Evolutionary conservation across 2,797 vertebrate species (phyloP), one percentile per base, ranked within the genome.

Genomic region (Eidolon dupreanum): DNA sequence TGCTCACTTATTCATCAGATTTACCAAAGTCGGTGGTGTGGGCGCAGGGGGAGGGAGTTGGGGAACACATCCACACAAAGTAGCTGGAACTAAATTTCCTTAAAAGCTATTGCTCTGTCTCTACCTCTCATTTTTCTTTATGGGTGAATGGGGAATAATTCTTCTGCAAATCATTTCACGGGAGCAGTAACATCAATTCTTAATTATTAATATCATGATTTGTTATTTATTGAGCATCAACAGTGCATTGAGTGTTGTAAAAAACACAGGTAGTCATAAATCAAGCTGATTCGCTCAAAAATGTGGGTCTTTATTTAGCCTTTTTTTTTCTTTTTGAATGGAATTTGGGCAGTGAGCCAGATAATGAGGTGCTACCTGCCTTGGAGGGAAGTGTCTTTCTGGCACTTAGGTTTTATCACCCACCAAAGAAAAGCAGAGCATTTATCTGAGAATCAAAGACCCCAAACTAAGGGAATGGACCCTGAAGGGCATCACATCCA

Each of bases 131-230:
- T 91, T 97, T 97, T 93, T 95, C 94, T 95, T 95, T 90, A 90
- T 97, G 94, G 92, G 57, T 79, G 82, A 97, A 79, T 66, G 55
- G 84, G 92, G 26, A 92, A 81, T 96, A 95, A 97, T 92, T 96
- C 92, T 97, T 93, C 74, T 51, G 73, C 81, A 97, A 95, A 97
- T 82, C 95, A 96, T 93, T 97, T 95, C 63, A 83, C 43, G 79
- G 70, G 93, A 97, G 57, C 63, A 95, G 88, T 36, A 93, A 92
- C 95, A 93, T 96, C 88, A 96, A 84, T 97, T 97, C 88, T 97
- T 97, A 97, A 97, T 96, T 97, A 97, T 96, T 97, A 98, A 96
- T 94, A 94, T 73, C 95, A 93, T 1, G 4, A 83, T 94, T 90
- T 97, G 85, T 95, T 97, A 97, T 98, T 97, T 97, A 97, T 88